Base-by-base conservation (phyloP, 1,140 invertebrate genomes). In the Cydia fagiglandana region DNA sequence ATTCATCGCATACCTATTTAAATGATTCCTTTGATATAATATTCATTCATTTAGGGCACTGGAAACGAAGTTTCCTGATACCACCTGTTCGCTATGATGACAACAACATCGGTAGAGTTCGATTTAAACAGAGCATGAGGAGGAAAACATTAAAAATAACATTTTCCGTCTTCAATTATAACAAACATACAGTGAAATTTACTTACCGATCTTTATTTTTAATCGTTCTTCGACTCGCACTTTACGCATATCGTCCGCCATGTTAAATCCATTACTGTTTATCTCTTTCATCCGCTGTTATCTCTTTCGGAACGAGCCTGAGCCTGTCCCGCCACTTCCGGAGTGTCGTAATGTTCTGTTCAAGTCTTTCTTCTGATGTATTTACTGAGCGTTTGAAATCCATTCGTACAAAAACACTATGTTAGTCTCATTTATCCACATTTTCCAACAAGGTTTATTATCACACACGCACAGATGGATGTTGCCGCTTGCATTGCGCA, bases 201-300 rank as follows among this genome's bases (percentile, higher is more conserved):
- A 95, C 95, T 93, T 94, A 97, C 96, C 96, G 88, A 97, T 97
- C 95, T 97, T 97, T 89, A 97, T 96, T 95, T 96, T 97, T 93
- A 97, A 95, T 93, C 96, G 95, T 94, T 97, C 96, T 93, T 96
- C 96, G 93, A 96, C 95, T 94, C 96, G 95, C 94, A 97, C 96
- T 95, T 96, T 95, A 94, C 95, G 95, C 94, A 94, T 95, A 94
- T 95, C 95, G 94, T 96, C 96, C 94, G 96, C 96, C 96, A 97
- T 97, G 95, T 96, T 96, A 95, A 94, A 95, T 95, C 95, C 95
- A 96, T 96, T 94, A 94, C 94, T 94, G 93, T 90, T 89, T 92
- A 91, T 91, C 90, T 91, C 90, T 92, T 92, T 91, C 89, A 91
- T 93, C 88, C 91, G 90, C 88, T 90, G 89, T 92, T 91, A 91